These are phyloP conservation scores for Caenorhabditis sp. DNA, from an alignment of 2,888 invertebrate species.

Conservation along the genomic window DNA sequence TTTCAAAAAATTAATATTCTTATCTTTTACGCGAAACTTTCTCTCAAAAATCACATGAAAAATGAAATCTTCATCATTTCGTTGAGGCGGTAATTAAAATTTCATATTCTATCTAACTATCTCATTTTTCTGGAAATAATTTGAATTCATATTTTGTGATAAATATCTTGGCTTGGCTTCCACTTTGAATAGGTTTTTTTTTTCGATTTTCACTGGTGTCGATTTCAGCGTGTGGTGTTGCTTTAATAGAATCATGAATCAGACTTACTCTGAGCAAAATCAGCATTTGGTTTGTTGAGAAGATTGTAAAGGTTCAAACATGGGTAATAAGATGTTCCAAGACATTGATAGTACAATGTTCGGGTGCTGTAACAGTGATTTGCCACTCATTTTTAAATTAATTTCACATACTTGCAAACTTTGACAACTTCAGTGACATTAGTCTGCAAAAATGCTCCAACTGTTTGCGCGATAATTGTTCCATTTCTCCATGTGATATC, in stretches of 20 bases:
- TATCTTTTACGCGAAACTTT: too few species aligned
- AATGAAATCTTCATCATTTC: too few species aligned
- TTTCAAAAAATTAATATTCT: too few species aligned
- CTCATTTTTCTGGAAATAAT: too few species aligned
- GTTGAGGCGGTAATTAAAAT: too few species aligned
- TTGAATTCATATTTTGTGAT: too few species aligned
- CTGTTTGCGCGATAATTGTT: conserved; percentile 35
- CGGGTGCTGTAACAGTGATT: conserved; percentile 51
- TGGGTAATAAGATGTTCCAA: conserved; percentile 57
- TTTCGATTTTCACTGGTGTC: not conserved
- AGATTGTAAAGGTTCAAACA: conserved; percentile 55
- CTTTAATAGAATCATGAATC: not conserved
- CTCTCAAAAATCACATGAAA: too few species aligned
- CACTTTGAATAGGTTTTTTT: too few species aligned
- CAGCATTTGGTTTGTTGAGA: conserved; percentile 39
- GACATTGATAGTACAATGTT: conserved; percentile 58
- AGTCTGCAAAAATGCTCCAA: conserved; percentile 35
- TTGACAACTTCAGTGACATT: conserved; percentile 46
- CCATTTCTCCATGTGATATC: conserved; percentile 43
- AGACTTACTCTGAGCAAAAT: conserved; percentile 34
- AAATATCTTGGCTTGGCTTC: too few species aligned
- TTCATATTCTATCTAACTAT: too few species aligned
- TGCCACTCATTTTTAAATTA: too few species aligned
- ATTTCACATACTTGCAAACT: conserved; percentile 46
- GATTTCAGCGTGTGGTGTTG: too few species aligned